These are phyloP conservation scores for Tetranychus truncatus DNA, from an alignment of 2,888 invertebrate species.

Conservation along the genomic window DNA sequence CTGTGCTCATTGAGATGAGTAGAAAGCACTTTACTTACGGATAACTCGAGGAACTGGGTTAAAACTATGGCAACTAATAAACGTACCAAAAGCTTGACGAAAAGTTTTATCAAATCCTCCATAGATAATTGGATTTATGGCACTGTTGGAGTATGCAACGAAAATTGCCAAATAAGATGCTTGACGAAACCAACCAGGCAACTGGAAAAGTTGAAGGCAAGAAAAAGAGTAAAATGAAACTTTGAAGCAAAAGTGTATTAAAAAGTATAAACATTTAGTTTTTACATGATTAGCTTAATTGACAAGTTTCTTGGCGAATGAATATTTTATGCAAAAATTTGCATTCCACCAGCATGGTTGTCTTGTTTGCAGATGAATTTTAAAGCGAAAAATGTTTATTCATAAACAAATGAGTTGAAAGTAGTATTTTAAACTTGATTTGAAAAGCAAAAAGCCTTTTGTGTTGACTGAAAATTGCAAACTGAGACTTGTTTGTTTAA, in stretches of 20 bases:
- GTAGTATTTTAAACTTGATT: too few relatives aligned
- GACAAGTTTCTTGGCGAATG: not conserved
- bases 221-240: not conserved
- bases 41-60: constrained; percentile 3
- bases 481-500: too few relatives aligned
- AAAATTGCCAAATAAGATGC: constrained; percentile 33
- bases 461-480: too few relatives aligned
- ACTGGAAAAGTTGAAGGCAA: constrained; percentile 26
- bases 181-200: constrained; percentile 32
- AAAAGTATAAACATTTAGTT: not conserved
- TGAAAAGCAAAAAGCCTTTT: too few relatives aligned
- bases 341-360: not conserved
- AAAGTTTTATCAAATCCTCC: constrained; percentile 36
- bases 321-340: not conserved
- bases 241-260: too few relatives aligned
- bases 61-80: not conserved
- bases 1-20: not conserved
- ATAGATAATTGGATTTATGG: constrained; percentile 35
- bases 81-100: constrained; percentile 31
- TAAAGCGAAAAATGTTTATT: too few relatives aligned
- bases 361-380: too few relatives aligned
- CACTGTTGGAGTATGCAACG: constrained; percentile 34
- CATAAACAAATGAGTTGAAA: too few relatives aligned
- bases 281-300: not conserved
- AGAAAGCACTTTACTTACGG: not conserved